phyloP scores from a whole-genome alignment of 2,797 vertebrate genomes.

The Sebastes melanostomus region DNA sequence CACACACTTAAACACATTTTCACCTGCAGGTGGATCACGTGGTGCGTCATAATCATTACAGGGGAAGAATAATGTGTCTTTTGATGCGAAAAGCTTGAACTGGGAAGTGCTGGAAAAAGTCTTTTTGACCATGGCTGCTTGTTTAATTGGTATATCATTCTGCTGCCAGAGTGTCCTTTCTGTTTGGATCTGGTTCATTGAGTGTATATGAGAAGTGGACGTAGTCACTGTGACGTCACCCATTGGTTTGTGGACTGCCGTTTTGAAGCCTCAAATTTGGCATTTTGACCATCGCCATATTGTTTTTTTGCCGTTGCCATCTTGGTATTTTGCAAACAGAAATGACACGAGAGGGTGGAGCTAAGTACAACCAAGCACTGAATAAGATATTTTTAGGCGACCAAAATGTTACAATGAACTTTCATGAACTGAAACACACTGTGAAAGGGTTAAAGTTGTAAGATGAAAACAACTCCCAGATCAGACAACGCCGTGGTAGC shows the following conservation, averaged over 20 bases:
- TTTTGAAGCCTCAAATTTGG: too few species aligned
- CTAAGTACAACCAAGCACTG: too few species aligned
- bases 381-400: too few species aligned
- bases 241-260: not conserved
- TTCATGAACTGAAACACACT: too few species aligned
- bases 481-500: accelerated
- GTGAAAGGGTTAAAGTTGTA: too few species aligned
- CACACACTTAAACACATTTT: not conserved
- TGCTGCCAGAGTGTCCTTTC: not conserved
- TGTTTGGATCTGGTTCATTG: not conserved
- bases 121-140: not conserved
- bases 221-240: not conserved
- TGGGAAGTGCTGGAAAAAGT: not conserved
- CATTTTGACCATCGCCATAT: too few species aligned
- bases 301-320: too few species aligned
- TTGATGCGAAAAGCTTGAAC: accelerated
- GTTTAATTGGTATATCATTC: not conserved
- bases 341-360: too few species aligned
- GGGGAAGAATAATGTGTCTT: not conserved
- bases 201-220: not conserved
- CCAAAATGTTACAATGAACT: too few species aligned
- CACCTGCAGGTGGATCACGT: not conserved
- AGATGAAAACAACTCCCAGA: too few species aligned
- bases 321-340: too few species aligned
- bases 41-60: not conserved